Percentiles rank a stretch among this genome's conserved stretches.
Conservation (phyloP, 2,113 vertebrate species). For the Ailuropoda melanoleuca region DNA sequence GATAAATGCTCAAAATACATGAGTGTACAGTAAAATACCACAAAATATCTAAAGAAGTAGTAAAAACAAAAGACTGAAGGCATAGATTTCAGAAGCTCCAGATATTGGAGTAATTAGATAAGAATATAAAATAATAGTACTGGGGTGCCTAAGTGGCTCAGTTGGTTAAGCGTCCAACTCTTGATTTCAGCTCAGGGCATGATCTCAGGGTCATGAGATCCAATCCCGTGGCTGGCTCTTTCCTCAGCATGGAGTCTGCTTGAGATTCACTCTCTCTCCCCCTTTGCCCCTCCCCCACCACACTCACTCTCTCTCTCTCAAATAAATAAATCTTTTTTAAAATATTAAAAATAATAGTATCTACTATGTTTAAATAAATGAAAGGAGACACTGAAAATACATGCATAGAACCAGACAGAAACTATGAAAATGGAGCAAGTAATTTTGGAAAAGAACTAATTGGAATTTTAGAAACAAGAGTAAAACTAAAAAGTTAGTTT, state of each 20-base stretch:
- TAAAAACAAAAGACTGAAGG: not conserved
- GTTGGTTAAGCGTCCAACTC: not conserved
- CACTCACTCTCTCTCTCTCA: not conserved
- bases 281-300: not conserved
- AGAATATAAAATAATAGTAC: not conserved
- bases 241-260: not conserved
- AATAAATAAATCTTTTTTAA: not conserved
- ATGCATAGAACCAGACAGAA: not conserved
- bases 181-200: not conserved
- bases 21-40: not conserved
- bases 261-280: not conserved
- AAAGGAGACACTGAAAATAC: not conserved
- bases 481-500: not conserved
- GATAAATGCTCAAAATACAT: not conserved
- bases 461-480: not conserved
- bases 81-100: not conserved
- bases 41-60: not conserved
- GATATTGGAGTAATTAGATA: not conserved
- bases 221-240: not conserved
- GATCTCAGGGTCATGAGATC: not conserved
- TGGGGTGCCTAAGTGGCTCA: not conserved
- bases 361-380: not conserved
- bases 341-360: not conserved
- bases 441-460: not conserved
- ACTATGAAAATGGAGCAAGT: not conserved